phyloP scores from a whole-genome alignment of 2,888 invertebrate genomes.

The Bimastos eiseni region DNA sequence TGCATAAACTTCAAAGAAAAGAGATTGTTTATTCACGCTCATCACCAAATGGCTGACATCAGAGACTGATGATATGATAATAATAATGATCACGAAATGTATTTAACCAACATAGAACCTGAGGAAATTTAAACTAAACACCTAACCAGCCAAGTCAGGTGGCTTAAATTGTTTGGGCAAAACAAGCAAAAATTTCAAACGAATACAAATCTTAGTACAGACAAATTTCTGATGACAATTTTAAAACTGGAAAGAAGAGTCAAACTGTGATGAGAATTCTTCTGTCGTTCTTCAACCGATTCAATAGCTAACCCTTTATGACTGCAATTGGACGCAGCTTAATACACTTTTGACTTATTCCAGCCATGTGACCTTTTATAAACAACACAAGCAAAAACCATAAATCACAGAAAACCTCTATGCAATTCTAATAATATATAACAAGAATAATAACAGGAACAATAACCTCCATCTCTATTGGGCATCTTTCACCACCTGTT shows the following conservation, averaged over 20 bases:
- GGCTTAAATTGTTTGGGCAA: neutral
- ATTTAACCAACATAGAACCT: neutral
- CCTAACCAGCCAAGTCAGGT: neutral
- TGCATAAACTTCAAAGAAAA: no score
- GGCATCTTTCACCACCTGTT: no score
- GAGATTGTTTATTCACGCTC: neutral
- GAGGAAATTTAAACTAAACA: neutral
- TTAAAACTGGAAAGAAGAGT: neutral
- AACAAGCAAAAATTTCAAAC: neutral
- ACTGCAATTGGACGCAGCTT: slow-evolving; percentile 97
- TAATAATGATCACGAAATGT: no score
- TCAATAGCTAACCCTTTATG: slow-evolving; percentile 82
- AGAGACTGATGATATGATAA: no score
- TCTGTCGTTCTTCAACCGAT: neutral
- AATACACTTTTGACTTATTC: slow-evolving; percentile 93
- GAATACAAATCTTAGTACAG: neutral
- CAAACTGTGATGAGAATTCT: neutral
- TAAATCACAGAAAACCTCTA: neutral
- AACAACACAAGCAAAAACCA: neutral
- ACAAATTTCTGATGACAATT: neutral
- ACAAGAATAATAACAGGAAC: no score
- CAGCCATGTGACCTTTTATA: slow-evolving; percentile 76
- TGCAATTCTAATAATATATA: neutral
- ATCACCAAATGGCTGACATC: neutral
- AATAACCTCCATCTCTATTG: no score